Evolutionary conservation across 2,113 vertebrate genomes (phyloP).

Genomic region (Cisticola juncidis): DNA sequence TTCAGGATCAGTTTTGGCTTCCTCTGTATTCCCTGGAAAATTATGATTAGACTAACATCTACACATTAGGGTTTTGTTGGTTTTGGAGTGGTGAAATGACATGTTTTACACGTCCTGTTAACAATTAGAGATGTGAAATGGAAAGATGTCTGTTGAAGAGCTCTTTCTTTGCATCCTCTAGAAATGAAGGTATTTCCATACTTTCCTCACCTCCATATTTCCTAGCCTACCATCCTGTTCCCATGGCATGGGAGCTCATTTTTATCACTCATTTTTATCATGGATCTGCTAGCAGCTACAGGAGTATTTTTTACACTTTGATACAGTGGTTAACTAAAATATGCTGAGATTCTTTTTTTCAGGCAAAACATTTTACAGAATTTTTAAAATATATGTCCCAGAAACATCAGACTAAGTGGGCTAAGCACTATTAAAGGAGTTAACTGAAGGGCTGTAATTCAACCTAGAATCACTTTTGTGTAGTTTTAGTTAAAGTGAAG

Average conservation of each 20-base stretch:
- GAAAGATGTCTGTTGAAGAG: not conserved
- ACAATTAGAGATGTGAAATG: not conserved
- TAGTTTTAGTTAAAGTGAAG: not conserved
- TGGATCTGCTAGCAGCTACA: not conserved
- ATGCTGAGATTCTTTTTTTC: accelerated
- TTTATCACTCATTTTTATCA: not conserved
- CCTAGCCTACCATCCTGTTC: not conserved
- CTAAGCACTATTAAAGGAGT: not conserved
- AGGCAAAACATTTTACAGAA: not conserved
- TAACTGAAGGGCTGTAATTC: not conserved
- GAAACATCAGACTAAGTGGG: not conserved
- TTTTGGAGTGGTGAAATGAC: not conserved
- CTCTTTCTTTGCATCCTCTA: not conserved
- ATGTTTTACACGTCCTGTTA: not conserved
- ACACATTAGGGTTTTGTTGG: not conserved
- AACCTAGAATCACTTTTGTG: not conserved
- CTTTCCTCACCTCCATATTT: not conserved
- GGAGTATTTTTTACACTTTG: not conserved
- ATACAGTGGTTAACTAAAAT: not conserved
- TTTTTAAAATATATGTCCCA: not conserved
- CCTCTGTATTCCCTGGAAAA: not conserved
- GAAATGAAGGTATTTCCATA: not conserved
- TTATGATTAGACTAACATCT: not conserved
- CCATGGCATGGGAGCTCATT: not conserved
- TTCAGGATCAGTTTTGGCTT: not conserved